Evolutionary conservation across 2,797 vertebrate species (phyloP).

Genomic region (Telmatherina bonti): DNA sequence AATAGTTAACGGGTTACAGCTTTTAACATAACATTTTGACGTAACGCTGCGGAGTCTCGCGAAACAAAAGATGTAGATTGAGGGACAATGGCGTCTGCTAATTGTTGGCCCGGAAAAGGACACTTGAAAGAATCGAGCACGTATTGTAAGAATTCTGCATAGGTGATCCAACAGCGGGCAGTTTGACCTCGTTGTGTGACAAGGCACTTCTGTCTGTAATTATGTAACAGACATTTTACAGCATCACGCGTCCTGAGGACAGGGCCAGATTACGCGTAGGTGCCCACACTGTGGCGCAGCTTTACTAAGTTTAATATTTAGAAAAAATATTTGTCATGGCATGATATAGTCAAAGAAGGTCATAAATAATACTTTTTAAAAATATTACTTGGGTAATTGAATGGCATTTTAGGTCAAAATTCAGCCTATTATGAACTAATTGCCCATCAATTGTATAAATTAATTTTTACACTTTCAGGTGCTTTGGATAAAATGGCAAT

Average conservation of each 20-base stretch:
- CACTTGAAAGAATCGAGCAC: no score
- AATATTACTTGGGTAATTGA: background rate
- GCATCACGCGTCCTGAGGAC: background rate
- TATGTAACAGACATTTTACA: conserved; percentile 35
- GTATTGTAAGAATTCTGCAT: background rate
- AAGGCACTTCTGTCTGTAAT: conserved; percentile 18
- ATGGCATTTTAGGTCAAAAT: background rate
- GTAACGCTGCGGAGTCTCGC: background rate
- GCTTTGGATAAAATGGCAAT: background rate
- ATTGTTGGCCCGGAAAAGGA: background rate
- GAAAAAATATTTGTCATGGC: background rate
- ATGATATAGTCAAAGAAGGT: background rate
- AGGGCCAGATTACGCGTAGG: background rate
- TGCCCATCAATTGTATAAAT: background rate
- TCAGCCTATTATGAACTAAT: background rate
- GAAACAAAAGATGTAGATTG: background rate
- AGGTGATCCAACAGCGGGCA: conserved; percentile 8
- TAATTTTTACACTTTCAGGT: background rate
- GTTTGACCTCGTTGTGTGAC: conserved; percentile 27
- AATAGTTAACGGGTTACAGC: background rate
- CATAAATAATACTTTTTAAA: no score
- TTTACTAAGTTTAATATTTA: background rate
- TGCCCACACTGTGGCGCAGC: background rate
- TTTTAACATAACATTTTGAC: background rate
- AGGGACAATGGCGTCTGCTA: background rate